phyloP scores from a whole-genome alignment of 2,888 invertebrate species.

The Idaea biselata region DNA sequence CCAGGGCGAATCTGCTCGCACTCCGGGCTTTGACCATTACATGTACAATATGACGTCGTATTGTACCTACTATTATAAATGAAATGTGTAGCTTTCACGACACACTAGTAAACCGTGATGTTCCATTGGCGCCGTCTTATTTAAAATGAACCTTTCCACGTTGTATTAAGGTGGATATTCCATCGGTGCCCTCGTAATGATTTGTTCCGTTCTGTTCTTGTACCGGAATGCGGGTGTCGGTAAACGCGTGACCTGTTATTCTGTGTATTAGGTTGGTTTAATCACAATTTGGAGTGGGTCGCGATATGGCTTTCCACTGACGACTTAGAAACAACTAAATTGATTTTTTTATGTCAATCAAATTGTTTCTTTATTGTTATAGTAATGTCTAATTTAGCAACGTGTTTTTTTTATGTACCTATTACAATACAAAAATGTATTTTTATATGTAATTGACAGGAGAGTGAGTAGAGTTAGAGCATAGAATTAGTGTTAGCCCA shows the following conservation, averaged over 20 bases:
- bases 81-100: slow-evolving; percentile 80
- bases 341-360: slow-evolving; percentile 47
- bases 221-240: slow-evolving; percentile 55
- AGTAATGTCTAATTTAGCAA: not conserved
- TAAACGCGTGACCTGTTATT: slow-evolving; percentile 79
- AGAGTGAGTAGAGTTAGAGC: too few species aligned
- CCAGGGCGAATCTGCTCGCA: not conserved
- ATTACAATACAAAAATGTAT: too few species aligned
- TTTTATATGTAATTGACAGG: too few species aligned
- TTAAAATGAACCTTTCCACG: slow-evolving; percentile 28
- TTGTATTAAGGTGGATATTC: slow-evolving; percentile 22
- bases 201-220: slow-evolving; percentile 25
- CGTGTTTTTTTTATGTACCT: too few species aligned
- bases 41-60: slow-evolving; percentile 75
- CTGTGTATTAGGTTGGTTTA: slow-evolving; percentile 80
- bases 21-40: not conserved
- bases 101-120: slow-evolving; percentile 65
- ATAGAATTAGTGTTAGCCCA: too few species aligned
- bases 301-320: slow-evolving; percentile 74
- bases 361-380: slow-evolving; percentile 11
- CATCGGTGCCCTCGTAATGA: not conserved
- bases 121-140: slow-evolving; percentile 36
- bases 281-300: slow-evolving; percentile 79
- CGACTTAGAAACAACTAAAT: slow-evolving; percentile 63
- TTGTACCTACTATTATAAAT: slow-evolving; percentile 76